Base-by-base conservation (phyloP, 2,113 vertebrate genomes). In the Thalassarche chlororhynchos region DNA sequence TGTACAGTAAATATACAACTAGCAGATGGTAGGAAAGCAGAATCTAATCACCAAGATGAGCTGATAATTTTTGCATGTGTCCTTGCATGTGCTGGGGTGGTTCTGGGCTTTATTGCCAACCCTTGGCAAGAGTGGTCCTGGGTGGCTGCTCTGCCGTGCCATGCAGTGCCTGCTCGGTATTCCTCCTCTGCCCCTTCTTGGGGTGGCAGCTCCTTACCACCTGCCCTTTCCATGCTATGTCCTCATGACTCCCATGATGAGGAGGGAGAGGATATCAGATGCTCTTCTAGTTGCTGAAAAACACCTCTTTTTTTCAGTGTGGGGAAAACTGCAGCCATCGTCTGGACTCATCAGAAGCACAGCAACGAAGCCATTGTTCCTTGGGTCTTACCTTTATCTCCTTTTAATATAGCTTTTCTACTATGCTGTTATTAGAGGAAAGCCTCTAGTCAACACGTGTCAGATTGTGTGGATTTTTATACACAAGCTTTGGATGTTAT, bases 101-200 rank as follows among this genome's bases (percentile, higher is more conserved):
- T 47, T 82, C 77, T 82, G 34, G 40, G 10, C 25, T 71, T 90
- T 84, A 44, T 8, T 75, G 61, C 24, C 21, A 47, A 1, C 8
- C 17, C 13, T 68, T 71, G n/a, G 8, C 3, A 9, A 82, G 47
- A 87, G 47, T 0, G 1, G 28, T 49, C 25, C 47, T 71, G 47
- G 9, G 28, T 20, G 62, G 36, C 49, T 76, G 55, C 61, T n/a
- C 28, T 46, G 61, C 20, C 15, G 17, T 46, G 26, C 34, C 64
- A 40, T 8, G 17, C 0, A 1, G 28, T 69, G 61, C 9, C 55
- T 28, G 7, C 24, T 34, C 1, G 0, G 13, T 32, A 36, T 32
- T 82, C 15, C 44, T 89, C 23, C n/a, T 64, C 71, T 89, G 51
- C 28, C 8, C 32, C 42, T 49, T 36, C 18, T 14, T 60, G 32